phyloP scores from a whole-genome alignment of 2,113 vertebrate species.

The Otolemur garnettii region DNA sequence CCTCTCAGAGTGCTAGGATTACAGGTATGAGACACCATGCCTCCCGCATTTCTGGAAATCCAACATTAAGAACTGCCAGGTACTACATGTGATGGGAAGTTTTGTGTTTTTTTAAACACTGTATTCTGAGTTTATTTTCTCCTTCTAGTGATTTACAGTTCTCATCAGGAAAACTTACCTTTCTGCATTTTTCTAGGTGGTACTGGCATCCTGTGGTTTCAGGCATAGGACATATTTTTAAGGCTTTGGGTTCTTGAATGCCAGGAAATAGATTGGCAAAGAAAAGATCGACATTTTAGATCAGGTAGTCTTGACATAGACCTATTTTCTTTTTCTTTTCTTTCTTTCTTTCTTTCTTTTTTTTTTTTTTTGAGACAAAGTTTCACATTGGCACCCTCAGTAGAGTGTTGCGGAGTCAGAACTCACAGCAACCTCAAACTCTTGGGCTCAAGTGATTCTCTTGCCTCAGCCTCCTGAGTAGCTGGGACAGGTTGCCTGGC shows the following conservation, averaged over 20 bases:
- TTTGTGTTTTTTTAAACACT: background rate
- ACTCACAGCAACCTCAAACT: too few relatives aligned
- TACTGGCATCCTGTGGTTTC: constrained; percentile 89
- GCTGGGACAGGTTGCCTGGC: too few relatives aligned
- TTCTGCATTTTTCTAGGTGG: constrained; percentile 91
- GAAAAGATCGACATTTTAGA: constrained; percentile 59
- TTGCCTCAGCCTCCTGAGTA: too few relatives aligned
- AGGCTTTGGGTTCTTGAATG: constrained; percentile 83
- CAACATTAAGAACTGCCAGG: constrained; percentile 13
- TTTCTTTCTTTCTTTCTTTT: too few relatives aligned
- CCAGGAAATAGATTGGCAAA: constrained; percentile 46
- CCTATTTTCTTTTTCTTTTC: background rate
- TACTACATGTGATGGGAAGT: background rate
- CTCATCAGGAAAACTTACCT: constrained; percentile 84
- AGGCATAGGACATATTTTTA: constrained; percentile 91
- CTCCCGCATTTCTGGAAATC: constrained; percentile 3
- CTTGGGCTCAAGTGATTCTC: too few relatives aligned
- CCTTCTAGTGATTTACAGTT: background rate
- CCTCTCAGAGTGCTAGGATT: too few relatives aligned
- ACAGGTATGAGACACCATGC: too few relatives aligned
- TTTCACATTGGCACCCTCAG: too few relatives aligned
- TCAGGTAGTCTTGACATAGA: constrained; percentile 29
- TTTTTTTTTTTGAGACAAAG: too few relatives aligned
- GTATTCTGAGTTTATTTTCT: constrained; percentile 7
- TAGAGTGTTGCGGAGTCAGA: too few relatives aligned